Percentiles rank a stretch among this genome's conserved stretches.
Evolutionary conservation across 2,113 vertebrate genomes (phyloP).

Genomic region (Turnix velox): DNA sequence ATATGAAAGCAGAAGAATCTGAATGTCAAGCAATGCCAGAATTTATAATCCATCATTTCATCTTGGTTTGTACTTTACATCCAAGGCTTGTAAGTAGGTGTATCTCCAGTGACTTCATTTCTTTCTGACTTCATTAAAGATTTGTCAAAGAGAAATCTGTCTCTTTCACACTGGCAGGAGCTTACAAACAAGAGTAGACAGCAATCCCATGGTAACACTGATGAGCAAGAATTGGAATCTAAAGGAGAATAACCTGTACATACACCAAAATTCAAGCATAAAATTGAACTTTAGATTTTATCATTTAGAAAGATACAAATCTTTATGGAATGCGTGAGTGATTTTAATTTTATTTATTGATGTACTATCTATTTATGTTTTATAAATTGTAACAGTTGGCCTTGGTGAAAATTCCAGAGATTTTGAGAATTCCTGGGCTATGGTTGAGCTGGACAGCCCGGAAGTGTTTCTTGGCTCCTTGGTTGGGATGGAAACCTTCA

Average conservation of each 20-base stretch:
- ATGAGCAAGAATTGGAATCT: background rate
- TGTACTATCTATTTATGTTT: background rate
- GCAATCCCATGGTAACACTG: background rate
- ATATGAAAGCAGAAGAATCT: background rate
- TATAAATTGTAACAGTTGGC: background rate
- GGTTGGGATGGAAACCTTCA: background rate
- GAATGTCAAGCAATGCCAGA: background rate
- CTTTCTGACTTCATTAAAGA: background rate
- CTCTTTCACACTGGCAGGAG: background rate
- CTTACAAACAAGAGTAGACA: background rate
- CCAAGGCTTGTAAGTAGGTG: background rate
- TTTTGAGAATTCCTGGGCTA: background rate
- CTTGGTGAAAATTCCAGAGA: background rate
- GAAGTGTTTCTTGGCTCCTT: background rate
- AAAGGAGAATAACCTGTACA: background rate
- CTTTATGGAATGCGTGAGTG: background rate
- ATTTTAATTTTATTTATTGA: too few species aligned
- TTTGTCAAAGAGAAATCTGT: background rate
- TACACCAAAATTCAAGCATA: background rate
- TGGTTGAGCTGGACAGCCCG: background rate
- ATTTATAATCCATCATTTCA: background rate
- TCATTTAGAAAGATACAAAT: background rate
- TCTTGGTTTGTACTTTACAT: background rate
- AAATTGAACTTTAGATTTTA: background rate
- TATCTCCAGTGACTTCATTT: background rate